Evolutionary conservation across 2,888 invertebrate genomes (phyloP), one percentile per base, ranked within the genome.

Genomic region (Bellardia pandia): DNA sequence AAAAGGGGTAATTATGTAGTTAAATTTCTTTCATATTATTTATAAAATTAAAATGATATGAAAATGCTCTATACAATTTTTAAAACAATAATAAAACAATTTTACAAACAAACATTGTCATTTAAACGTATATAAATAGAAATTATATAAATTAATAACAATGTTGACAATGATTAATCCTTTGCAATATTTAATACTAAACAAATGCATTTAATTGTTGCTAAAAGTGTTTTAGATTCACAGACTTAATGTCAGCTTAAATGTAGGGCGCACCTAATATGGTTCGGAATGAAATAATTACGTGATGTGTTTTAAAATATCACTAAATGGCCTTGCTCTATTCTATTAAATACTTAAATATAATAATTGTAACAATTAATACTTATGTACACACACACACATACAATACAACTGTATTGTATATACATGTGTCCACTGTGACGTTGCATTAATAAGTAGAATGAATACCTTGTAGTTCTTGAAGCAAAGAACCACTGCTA

Each of bases 301-400:
- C 72, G 81, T 68, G 74, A 58, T 37, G 3, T 74, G 56, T 58
- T 23, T 66, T 48, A 66, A 74, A 74, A 81, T 23, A 9, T 40
- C 11, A 42, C 53, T 64, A 23, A 83, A 79, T 75, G 68, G 11
- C 84, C 80, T 86, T 84, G 66, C 66, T 66, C 71, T 71, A 60
- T 81, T 37, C 30, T 13, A 60, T 14, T 60, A 13, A 30, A 13
- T 48, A 58, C 33, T 66, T 76, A 66, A 71, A 40, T 23, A n/a
- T 58, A 33, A 42, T 14, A 69, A 79, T 71, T 71, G 79, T 30
- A 51, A 69, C 69, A 62, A 79, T 62, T 69, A 78, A 48, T 58
- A 60, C 14, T 30, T n/a, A 58, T 40, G 13, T 13, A 66, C 8
- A 40, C 40, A 62, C 4, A 37, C 6, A 40, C n/a, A 37, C 23